Base-by-base conservation (phyloP, 2,113 vertebrate species). In the Gambusia affinis region DNA sequence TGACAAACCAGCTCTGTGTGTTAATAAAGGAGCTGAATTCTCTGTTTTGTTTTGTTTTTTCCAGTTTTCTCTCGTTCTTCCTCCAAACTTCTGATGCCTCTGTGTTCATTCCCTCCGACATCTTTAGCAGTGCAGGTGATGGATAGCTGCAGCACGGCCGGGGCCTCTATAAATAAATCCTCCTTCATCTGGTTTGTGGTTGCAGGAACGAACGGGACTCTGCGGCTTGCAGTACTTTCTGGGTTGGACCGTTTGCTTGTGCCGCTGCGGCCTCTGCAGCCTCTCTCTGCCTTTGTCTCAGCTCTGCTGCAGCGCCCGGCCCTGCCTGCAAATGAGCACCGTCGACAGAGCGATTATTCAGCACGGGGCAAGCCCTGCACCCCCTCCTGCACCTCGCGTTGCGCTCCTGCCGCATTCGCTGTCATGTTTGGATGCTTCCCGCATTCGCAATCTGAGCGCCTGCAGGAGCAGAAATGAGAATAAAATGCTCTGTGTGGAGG, bases 241-340 rank as follows among this genome's bases (percentile, higher is more conserved):
- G 17, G 39, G 33, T 33, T 64, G 66, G 61, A 22, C 28, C 29
- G 17, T 60, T 73, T 60, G 22, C 2, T 73, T 63, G 39, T 44
- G 76, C 68, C 70, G 1, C 61, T 78, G 78, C 57, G 73, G 73
- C 51, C 78, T 73, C 79, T 79, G 73, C 77, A 75, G 70, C 78
- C 15, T 1, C 65, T 68, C 44, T 47, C 14, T 19, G 82, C 54
- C 83, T 91, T 92, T 92, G 91, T 91, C 68, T 83, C 83, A 31
- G 78, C 61, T 67, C 83, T 81, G 67, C 87, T 70, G 85, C 88
- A 79, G 89, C 87, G 79, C 33, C 88, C 35, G 83, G 82, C 85
- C 73, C 12, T 90, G 92, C 90, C 87, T 92, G 86, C 89, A 91
- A 93, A 93, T 93, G 88, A 92, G 91, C 84, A 72, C 85, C 30